Percentiles rank a stretch among this genome's conserved stretches.
Evolutionary conservation across 2,888 invertebrate genomes (phyloP).

Genomic region (Lasioglossum marginatum): DNA sequence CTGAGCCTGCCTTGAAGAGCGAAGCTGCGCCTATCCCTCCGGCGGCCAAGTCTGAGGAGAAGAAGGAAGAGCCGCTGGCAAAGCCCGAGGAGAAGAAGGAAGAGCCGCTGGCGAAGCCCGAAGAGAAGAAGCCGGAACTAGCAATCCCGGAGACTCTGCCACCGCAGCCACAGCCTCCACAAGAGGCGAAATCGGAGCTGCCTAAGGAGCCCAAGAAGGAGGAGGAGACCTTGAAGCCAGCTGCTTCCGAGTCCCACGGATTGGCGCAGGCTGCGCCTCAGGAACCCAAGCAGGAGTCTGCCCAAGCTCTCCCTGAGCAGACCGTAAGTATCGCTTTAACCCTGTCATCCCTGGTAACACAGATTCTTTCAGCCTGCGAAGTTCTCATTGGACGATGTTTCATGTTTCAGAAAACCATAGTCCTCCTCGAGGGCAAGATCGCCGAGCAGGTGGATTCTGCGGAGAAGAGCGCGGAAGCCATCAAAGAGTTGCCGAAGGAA

Average conservation of each 20-base stretch:
- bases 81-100: slow-evolving; percentile 65
- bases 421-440: slow-evolving; percentile 65
- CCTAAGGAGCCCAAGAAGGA: slow-evolving; percentile 64
- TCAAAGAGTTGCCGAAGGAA: slow-evolving; percentile 63
- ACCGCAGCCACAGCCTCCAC: slow-evolving; percentile 37
- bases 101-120: slow-evolving; percentile 54
- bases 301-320: slow-evolving; percentile 50
- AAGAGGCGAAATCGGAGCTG: slow-evolving; percentile 40
- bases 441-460: slow-evolving; percentile 59
- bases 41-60: slow-evolving; percentile 48
- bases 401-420: slow-evolving; percentile 52
- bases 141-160: slow-evolving; percentile 39
- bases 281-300: slow-evolving; percentile 61
- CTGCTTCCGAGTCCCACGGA: slow-evolving; percentile 66
- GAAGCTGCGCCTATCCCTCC: slow-evolving; percentile 33
- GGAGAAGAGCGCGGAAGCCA: slow-evolving; percentile 52
- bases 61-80: slow-evolving; percentile 57
- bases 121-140: slow-evolving; percentile 53
- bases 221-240: slow-evolving; percentile 70
- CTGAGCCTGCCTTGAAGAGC: slow-evolving; percentile 31
- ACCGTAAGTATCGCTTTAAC: slow-evolving; percentile 48
- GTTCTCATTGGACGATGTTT: neutral
- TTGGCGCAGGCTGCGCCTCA: slow-evolving; percentile 69
- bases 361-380: too few species aligned
- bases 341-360: neutral